These are phyloP conservation scores for Phrynocephalus vlangalii DNA, from an alignment of 2,797 vertebrate genomes.

Conservation along the genomic window DNA sequence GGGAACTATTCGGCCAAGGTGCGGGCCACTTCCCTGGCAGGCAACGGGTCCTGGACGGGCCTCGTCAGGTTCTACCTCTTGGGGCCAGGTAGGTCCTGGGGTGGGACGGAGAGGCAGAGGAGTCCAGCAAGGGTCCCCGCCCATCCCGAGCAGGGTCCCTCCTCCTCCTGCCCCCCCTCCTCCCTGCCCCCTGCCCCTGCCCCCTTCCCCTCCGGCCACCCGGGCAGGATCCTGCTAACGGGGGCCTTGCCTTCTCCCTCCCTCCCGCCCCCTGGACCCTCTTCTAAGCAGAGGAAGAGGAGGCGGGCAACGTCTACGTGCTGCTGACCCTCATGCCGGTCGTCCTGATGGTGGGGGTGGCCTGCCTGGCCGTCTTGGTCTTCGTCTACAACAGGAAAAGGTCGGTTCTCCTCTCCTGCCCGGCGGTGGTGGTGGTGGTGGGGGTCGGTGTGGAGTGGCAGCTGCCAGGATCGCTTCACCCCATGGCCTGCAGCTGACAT, in stretches of 20 bases:
- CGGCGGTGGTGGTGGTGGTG: not conserved
- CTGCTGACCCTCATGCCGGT: slow-evolving; percentile 76
- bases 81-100: slow-evolving; percentile 69
- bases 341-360: slow-evolving; percentile 74
- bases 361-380: slow-evolving; percentile 67
- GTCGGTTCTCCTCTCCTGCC: slow-evolving; percentile 25
- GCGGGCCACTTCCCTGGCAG: slow-evolving; percentile 80
- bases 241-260: not conserved
- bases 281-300: slow-evolving; percentile 73
- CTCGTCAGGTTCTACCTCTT: slow-evolving; percentile 78
- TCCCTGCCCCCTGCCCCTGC: too few species aligned
- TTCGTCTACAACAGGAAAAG: slow-evolving; percentile 81
- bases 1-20: slow-evolving; percentile 83
- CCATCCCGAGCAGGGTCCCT: too few species aligned
- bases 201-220: too few species aligned
- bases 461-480: too few species aligned
- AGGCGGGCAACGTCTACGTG: slow-evolving; percentile 68
- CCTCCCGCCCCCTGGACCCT: fast-evolving
- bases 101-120: not conserved
- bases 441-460: too few species aligned
- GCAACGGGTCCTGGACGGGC: slow-evolving; percentile 82
- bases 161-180: too few species aligned
- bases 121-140: too few species aligned
- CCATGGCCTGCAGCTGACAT: not conserved
- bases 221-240: not conserved